Evolutionary conservation across 2,797 vertebrate genomes (phyloP), one percentile per base, ranked within the genome.

Genomic region (Garrulus glandarius): DNA sequence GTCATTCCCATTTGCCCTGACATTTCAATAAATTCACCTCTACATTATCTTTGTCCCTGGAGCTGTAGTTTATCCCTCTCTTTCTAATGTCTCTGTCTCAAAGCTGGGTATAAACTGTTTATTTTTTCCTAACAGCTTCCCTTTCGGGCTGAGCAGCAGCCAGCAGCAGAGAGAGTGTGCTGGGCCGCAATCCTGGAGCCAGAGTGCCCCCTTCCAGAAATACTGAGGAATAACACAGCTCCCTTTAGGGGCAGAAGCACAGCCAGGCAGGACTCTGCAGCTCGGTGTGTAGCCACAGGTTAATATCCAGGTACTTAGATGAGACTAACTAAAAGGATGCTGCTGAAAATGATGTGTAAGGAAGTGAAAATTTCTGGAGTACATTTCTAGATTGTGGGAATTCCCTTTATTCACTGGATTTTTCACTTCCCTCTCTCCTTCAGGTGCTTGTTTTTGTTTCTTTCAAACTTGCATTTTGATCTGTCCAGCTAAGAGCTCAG

Each of bases 121-220:
- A 75, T 97, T 97, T 97, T 91, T 97, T 82, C 92, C 89, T 96
- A 95, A 94, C 92, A 95, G 94, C 88, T 95, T 97, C 89, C 84
- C 78, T 89, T 94, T 87, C 3, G 80, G 77, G 75, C 87, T 85
- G 93, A 79, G 96, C 94, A 93, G 94, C 90, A 77, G 79, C 52
- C 50, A 83, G 91, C 43, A 36, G 57, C 13, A 65, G 37, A 22
- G 55, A 61, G 7, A 56, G 65, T 5, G 9, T 13, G 43, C 24
- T 5, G 60, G 9, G 59, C 63, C 7, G 68, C 53, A 97, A 97
- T 80, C 61, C 87, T 92, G 94, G 92, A 96, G 81, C 87, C 92
- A 50, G 78, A 96, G 97, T 95, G 93, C 96, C 97, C 67, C 89
- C 98, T 98, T 77, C 80, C 95, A 96, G 97, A 81, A 37, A 26